These are phyloP conservation scores for Hemicordylus capensis DNA, from an alignment of 2,113 vertebrate species.

Conservation along the genomic window DNA sequence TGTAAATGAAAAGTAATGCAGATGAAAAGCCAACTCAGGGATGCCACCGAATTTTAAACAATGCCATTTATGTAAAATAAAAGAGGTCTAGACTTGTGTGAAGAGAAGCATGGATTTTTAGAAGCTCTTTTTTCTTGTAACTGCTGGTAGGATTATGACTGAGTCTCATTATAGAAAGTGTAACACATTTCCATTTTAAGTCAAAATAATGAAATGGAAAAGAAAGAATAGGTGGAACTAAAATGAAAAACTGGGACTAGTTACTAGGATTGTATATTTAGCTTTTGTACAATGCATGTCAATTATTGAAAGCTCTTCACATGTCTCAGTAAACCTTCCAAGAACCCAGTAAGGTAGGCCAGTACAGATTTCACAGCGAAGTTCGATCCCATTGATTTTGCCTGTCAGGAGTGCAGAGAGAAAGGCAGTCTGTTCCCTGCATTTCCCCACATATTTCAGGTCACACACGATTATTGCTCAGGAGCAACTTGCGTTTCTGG, in stretches of 20 bases:
- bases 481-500: too few species aligned
- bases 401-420: too few species aligned
- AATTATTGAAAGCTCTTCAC: neutral
- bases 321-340: neutral
- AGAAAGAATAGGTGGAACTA: neutral
- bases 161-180: neutral
- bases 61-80: constrained; percentile 16
- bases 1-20: constrained; percentile 29
- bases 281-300: neutral
- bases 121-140: neutral
- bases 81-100: neutral
- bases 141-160: neutral
- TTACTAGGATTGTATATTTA: constrained; percentile 5
- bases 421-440: too few species aligned
- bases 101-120: neutral
- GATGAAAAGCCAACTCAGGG: neutral
- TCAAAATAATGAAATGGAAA: neutral
- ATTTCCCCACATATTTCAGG: too few species aligned
- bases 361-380: too few species aligned
- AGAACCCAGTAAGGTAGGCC: neutral
- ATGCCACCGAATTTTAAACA: constrained; percentile 6
- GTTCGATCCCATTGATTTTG: too few species aligned
- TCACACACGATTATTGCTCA: too few species aligned
- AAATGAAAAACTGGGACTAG: neutral
- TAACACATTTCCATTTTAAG: neutral